Percentiles rank a stretch among this genome's conserved stretches.
phyloP scores from a whole-genome alignment of 2,888 invertebrate species.

The Spilarctia lutea region DNA sequence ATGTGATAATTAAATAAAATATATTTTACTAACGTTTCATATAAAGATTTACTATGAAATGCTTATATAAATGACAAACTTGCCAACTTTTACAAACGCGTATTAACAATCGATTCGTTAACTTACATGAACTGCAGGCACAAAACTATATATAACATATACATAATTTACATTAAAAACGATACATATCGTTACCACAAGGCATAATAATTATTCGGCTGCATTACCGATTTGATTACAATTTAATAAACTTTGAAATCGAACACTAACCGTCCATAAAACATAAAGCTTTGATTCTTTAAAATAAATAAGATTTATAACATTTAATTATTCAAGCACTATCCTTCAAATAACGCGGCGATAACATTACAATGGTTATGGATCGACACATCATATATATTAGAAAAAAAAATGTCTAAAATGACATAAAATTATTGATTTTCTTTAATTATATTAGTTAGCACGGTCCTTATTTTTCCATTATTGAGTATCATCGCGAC shows the following conservation, averaged over 20 bases:
- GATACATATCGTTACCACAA: not conserved
- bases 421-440: not conserved
- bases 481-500: not conserved
- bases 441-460: not conserved
- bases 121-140: constrained; percentile 35
- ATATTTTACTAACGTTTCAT: constrained; percentile 78
- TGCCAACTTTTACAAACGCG: constrained; percentile 47
- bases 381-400: not conserved
- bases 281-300: constrained; percentile 8
- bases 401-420: not conserved
- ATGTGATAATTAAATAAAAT: constrained; percentile 73
- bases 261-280: not conserved
- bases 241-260: constrained; percentile 6
- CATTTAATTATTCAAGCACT: not conserved
- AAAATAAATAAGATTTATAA: constrained; percentile 8
- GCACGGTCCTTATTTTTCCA: not conserved
- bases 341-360: not conserved
- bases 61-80: constrained; percentile 55
- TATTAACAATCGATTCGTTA: constrained; percentile 32
- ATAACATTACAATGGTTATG: not conserved
- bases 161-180: constrained; percentile 16
- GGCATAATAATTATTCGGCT: not conserved
- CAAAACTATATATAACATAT: constrained; percentile 46
- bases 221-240: not conserved
- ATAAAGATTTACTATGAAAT: constrained; percentile 70